Base-by-base conservation (phyloP, 2,113 vertebrate species). In the Verasper variegatus region DNA sequence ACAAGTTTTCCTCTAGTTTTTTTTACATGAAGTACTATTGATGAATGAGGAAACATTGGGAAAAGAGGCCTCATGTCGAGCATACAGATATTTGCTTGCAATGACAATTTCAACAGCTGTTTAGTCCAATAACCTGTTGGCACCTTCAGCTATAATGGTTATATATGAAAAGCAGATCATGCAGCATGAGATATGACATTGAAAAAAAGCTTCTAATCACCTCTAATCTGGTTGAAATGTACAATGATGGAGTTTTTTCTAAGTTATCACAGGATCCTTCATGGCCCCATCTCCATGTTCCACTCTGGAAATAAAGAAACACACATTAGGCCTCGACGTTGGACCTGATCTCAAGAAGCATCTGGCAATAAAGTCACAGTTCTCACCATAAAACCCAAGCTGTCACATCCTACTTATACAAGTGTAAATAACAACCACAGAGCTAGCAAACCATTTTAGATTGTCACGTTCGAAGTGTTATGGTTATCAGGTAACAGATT, bases 251-350 rank as follows among this genome's bases (percentile, higher is more conserved):
- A 60, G 56, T 62, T 72, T 71, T 63, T 6, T 82, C 71, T 92
- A 92, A 54, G 87, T 86, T 56, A 86, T 91, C 82, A 92, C 90
- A 80, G 89, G 83, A 87, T 92, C 84, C 80, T 87, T 90, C 90
- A 89, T 91, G 80, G 86, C 74, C 79, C 87, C 75, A 88, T 89
- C 89, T 83, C 87, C 82, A 88, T 72, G 83, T 81, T 68, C 84
- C 88, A 88, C 74, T 85, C 90, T 93, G 68, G 3, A 76, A 56
- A 24, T 20, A 47, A 68, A 60, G 26, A 59, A 24, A 47, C 27
- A 71, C 18, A 77, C 17, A 78, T 81, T 54, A 87, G 31, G 13
- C 31, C 59, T 52, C 13, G 18, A 56, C 82, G 37, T 62, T 3
- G 5, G 40, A 78, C 23, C 40, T 40, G 18, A 61, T 54, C 24